phyloP scores from a whole-genome alignment of 2,113 vertebrate genomes.

The Prinia subflava region DNA sequence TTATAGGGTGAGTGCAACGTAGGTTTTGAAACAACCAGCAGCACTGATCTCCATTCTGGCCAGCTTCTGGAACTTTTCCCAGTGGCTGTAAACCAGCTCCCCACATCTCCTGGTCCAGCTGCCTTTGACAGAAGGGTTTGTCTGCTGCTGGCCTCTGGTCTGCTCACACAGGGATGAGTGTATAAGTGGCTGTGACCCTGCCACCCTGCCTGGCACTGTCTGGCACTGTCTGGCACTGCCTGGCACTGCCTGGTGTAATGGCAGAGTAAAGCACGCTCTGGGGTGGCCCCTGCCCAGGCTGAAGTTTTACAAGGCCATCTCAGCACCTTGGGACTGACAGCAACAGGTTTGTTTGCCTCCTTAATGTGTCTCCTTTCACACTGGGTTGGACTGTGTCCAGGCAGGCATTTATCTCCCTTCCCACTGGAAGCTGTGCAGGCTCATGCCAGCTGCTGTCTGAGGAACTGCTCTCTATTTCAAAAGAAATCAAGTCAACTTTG shows the following conservation, averaged over 20 bases:
- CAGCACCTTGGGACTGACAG: not conserved
- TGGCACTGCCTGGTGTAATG: not conserved
- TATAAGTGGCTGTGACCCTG: not conserved
- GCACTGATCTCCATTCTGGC: not conserved
- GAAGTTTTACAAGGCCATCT: not conserved
- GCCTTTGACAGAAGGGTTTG: not conserved
- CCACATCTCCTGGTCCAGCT: not conserved
- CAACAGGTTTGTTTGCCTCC: not conserved
- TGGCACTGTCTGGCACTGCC: not conserved
- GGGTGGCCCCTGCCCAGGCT: not conserved
- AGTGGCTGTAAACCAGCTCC: not conserved
- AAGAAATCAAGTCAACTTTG: slow-evolving; percentile 1
- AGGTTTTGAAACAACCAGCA: not conserved
- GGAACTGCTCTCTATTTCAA: slow-evolving; percentile 38
- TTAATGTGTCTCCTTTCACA: not conserved
- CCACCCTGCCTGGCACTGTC: not conserved
- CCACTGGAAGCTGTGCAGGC: not conserved
- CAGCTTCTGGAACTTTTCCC: not conserved
- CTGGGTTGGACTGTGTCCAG: slow-evolving; percentile 11
- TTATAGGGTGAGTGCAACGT: not conserved
- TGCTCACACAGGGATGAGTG: not conserved
- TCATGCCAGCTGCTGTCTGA: slow-evolving; percentile 7
- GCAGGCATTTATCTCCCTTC: slow-evolving; percentile 4
- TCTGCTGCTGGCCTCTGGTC: not conserved
- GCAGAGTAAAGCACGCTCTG: not conserved